Base-by-base conservation (phyloP, 2,797 vertebrate genomes). In the Anabacerthia variegaticeps region DNA sequence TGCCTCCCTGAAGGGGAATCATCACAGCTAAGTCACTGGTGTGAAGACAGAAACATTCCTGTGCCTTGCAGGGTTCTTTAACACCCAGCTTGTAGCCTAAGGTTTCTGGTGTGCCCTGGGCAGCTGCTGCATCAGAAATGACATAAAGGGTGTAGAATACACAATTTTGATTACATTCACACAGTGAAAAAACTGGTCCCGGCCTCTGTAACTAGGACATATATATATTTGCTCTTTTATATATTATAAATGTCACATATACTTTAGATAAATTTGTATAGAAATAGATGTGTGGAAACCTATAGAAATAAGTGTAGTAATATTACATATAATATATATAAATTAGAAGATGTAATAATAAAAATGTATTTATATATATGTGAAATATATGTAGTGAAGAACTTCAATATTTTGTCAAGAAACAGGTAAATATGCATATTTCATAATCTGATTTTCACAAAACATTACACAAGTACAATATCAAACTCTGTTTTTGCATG, bases 401-500 rank as follows among this genome's bases (percentile, higher is more conserved):
- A 26, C 27, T n/a, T 55, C 0, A 2, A 2, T 85, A 58, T 44
- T 94, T 69, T 69, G 20, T 34, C 54, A 83, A 87, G 41, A 67
- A 91, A 65, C 7, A 49, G 26, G 36, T n/a, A 68, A 96, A 68
- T 34, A 7, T 19, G 4, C 6, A 7, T 36, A 66, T 61, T 85
- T 69, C 30, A 46, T 94, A 51, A 63, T 55, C 30, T 27, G 27
- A 55, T 89, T 85, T 91, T 87, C 75, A 84, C 34, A 41, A 69
- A 88, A 85, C 8, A 61, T 82, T 48, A 39, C 63, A 41, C 62
- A 62, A 54, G n/a, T 51, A 54, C 62, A 76, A 41, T 86, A 88
- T 74, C 71, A 77, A 10, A 32, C 65, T 94, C 78, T 88, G 41
- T 95, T 92, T 93, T 85, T 36, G 22, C 87, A 93, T 84, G 79